Base-by-base conservation (phyloP, 2,888 invertebrate genomes). In the Loripinus fragilis region DNA sequence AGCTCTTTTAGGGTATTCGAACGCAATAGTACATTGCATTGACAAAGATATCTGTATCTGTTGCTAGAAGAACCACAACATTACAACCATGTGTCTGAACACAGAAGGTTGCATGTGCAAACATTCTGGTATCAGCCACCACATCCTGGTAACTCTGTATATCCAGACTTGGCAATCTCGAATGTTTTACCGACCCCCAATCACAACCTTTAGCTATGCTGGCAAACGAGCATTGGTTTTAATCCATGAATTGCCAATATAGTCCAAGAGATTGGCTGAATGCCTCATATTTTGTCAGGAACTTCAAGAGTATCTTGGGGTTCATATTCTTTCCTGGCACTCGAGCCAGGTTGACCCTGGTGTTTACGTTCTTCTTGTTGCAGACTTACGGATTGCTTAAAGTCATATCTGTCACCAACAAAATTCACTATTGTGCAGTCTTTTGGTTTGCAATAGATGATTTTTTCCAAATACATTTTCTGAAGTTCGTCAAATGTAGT, bases 1-100 rank as follows among this genome's bases (percentile, higher is more conserved):
- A 60, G 1, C 20, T 60, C 60, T 20, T 30, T 33, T 23, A 30
- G 10, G 60, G 60, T 20, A 60, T 60, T 55, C 33, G 5, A 33
- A 5, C 5, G 33, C 30, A 17, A 33, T 33, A 33, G 17, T 60
- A 60, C 60, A 60, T 60, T 2, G 20, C 15, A 30, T 7, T 12
- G 8, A 60, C 33, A 33, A 60, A 33, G 33, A 60, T 20, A 60
- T 60, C 30, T 20, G 33, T 60, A 20, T 60, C 60, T 60, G 60
- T 60, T 10, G 60, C 60, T 12, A 33, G 60, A 12, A 60, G 2
- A 33, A 60, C 20, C 17, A 20, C 60, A 10, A 30, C 20, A 25
- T 60, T 12, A 1, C 17, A 30, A 23, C 20, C 60, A 33, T 33
- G 33, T 20, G 7, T 33, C 17, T 60, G 20, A 12, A 60, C 33